These are phyloP conservation scores for Amyelois transitella DNA, from an alignment of 1,140 invertebrate species.

Conservation along the genomic window DNA sequence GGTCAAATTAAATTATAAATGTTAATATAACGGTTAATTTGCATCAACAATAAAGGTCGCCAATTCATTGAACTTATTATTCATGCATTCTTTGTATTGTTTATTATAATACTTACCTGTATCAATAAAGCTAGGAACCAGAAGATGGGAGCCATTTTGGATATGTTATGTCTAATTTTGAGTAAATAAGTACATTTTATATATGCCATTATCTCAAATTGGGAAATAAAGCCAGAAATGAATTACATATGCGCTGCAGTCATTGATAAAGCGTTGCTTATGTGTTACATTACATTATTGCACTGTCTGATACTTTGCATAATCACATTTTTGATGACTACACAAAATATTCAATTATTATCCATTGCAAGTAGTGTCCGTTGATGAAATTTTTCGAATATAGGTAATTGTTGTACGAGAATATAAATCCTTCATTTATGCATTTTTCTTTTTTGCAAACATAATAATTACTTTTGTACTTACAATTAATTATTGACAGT, in stretches of 20 bases:
- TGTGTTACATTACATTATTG: no score
- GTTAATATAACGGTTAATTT: not conserved
- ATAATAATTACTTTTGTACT: no score
- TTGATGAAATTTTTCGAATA: no score
- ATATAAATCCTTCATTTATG: no score
- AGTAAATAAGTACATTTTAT: conserved; percentile 31
- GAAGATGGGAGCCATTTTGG: conserved; percentile 44
- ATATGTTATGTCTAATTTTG: conserved; percentile 20
- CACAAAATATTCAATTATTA: no score
- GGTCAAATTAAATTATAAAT: not conserved
- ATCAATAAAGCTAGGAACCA: conserved; percentile 41
- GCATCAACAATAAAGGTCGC: not conserved
- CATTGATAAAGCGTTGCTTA: not conserved
- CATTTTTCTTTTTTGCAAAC: no score
- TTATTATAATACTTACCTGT: conserved; percentile 36
- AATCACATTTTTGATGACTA: no score
- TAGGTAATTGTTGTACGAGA: no score
- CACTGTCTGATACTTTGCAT: no score
- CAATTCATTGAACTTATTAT: not conserved
- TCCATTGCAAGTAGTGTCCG: no score
- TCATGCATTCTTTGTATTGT: not conserved
- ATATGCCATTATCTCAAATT: conserved; percentile 37
- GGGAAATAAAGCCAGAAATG: conserved; percentile 30
- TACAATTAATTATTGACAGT: no score
- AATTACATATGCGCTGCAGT: not conserved